Base-by-base conservation (phyloP, 2,113 vertebrate genomes). In the Eublepharis macularius region DNA sequence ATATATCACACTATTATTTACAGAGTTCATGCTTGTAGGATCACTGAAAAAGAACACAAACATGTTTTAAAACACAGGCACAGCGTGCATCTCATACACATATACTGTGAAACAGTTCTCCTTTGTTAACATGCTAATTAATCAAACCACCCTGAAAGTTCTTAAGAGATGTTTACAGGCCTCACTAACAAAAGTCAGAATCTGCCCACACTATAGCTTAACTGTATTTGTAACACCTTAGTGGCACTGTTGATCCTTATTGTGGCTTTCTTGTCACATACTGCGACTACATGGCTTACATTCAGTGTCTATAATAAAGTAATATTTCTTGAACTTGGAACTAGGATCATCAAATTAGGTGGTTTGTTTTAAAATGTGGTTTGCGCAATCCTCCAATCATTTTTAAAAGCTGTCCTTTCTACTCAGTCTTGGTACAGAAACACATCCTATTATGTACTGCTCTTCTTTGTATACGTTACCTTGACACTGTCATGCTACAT, bases 1-100 rank as follows among this genome's bases (percentile, higher is more conserved):
- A 98, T 98, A 97, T 96, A 96, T 97, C 97, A 97, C 96, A 97
- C 93, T 93, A 96, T 95, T 98, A 97, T 97, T 94, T 98, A 97
- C 97, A 98, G 93, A 96, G 86, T 95, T 95, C 93, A 91, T 91
- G 94, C 94, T 97, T 95, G 77, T 96, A 95, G 94, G 92, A 96
- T 99, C 98, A 99, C 98, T 99, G 97, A 89, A 98, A 98, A 91
- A 97, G 86, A 97, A 92, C 84, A 93, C 76, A 94, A 88, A 94
- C 47, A 88, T 32, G 43, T 74, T 86, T 88, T 36, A 80, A 49
- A 41, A 90, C 49, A 74, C 39, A 88, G 84, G 86, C 54, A 80
- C 2, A 74, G 4, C 85, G 87, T 1, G 45, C 76, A 79, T 87
- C 74, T 4, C 69, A 85, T 34, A 69, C 24, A 82, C 49, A 8